phyloP scores from a whole-genome alignment of 2,113 vertebrate species.

The Montifringilla adamsi region DNA sequence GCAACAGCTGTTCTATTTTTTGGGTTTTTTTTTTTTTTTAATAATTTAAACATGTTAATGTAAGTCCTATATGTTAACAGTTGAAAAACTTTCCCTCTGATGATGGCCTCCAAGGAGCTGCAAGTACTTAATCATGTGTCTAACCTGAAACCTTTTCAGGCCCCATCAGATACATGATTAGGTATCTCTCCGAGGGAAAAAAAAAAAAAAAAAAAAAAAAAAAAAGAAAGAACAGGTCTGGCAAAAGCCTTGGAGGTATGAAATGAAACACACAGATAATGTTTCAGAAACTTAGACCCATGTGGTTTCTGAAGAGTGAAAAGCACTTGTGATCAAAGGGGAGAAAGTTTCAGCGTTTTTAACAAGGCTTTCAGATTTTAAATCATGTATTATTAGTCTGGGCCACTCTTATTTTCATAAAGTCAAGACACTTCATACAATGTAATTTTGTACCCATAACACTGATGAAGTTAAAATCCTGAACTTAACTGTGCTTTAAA shows the following conservation, averaged over 20 bases:
- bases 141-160: not conserved
- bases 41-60: not conserved
- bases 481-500: not conserved
- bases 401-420: not conserved
- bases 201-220: not conserved
- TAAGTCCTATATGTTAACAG: not conserved
- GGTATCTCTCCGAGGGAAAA: not conserved
- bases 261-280: not conserved
- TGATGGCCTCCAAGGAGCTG: not conserved
- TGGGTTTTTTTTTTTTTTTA: not conserved
- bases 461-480: not conserved
- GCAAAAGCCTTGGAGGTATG: not conserved
- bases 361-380: not conserved
- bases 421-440: not conserved
- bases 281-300: conserved; percentile 31
- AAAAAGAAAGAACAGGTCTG: not conserved
- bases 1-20: not conserved
- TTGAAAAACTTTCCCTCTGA: not conserved
- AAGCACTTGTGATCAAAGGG: conserved; percentile 2
- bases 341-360: not conserved
- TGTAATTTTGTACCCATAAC: not conserved
- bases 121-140: not conserved
- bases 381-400: conserved; percentile 12
- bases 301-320: conserved; percentile 21
- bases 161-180: not conserved